These are phyloP conservation scores for Melolontha melolontha DNA, from an alignment of 2,888 invertebrate genomes.

Conservation along the genomic window DNA sequence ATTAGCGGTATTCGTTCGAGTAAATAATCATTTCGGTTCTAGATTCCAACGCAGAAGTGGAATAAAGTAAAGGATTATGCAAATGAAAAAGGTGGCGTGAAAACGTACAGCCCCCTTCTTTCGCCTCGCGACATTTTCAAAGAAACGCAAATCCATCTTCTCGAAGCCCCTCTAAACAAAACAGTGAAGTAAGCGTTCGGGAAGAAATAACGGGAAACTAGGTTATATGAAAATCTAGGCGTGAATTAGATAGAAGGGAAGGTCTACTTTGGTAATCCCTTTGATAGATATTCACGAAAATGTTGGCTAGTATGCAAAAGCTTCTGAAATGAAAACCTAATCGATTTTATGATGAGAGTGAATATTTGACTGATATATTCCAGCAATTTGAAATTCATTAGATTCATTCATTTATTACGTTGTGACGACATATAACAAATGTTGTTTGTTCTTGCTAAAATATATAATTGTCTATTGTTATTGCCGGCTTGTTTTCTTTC, in stretches of 20 bases:
- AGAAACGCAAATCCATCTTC: slow-evolving; percentile 36
- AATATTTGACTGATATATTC: background rate
- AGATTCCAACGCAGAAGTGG: slow-evolving; percentile 18
- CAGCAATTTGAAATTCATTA: too few relatives aligned
- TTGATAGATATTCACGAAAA: slow-evolving; percentile 10
- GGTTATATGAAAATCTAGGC: slow-evolving; percentile 37
- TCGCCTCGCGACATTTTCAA: slow-evolving; percentile 26
- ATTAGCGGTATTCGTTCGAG: slow-evolving; percentile 40
- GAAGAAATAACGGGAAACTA: slow-evolving; percentile 25
- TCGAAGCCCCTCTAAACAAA: slow-evolving; percentile 30
- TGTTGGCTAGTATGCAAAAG: slow-evolving; percentile 8
- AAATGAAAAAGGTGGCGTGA: slow-evolving; percentile 36
- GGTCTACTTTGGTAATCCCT: slow-evolving; percentile 27
- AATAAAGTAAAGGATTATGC: slow-evolving; percentile 37
- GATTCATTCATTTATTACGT: too few relatives aligned
- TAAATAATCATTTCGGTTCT: slow-evolving; percentile 40
- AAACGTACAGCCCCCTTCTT: slow-evolving; percentile 9
- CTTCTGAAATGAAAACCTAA: slow-evolving; percentile 25
- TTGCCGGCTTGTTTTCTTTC: too few relatives aligned
- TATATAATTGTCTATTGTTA: too few relatives aligned
- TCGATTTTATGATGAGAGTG: slow-evolving; percentile 15
- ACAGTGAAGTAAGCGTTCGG: slow-evolving; percentile 21
- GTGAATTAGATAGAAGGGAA: slow-evolving; percentile 23
- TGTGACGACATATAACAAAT: too few relatives aligned
- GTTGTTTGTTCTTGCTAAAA: too few relatives aligned